Evolutionary conservation across 1,140 invertebrate species (phyloP), one percentile per base, ranked within the genome.

Genomic region (Muscidifurax raptorellus): DNA sequence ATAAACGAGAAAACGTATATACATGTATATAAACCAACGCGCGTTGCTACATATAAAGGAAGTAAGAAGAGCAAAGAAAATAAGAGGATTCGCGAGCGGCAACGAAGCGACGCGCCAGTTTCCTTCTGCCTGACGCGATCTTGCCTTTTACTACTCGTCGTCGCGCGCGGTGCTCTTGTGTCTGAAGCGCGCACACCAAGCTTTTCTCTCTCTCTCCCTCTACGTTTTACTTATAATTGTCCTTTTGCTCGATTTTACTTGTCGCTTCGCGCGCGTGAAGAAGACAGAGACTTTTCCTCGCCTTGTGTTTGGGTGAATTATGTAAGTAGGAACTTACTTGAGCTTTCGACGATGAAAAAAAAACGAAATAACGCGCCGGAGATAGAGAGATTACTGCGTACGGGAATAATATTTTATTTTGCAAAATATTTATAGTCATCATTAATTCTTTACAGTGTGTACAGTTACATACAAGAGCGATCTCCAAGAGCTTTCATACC

Each of bases 221-320:
- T n/a, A 18, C 27, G 27, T 32, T 32, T 59, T 75, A 80, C 66
- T 80, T 72, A 64, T 75, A 75, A 82, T 75, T 82, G 80, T 82
- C 71, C 52, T 82, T 82, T 82, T 82, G 72, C 80, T 75, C 72
- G 30, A 66, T 82, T 82, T 82, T 76, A 66, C 71, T 66, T 75
- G 80, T 75, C 80, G 44, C 44, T 81, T 30, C 27, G 71, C 27
- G 30, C 67, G 36, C 36, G 25, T 13, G 78, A 40, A 32, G 22
- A 9, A 6, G 28, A 78, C 27, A 64, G 47, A 59, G 76, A 78
- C 47, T 74, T 82, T 82, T 74, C 47, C 69, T 82, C 80, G 69
- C 44, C 52, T 81, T 44, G n/a, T 59, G 52, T 82, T 28, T 75
- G 47, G 79, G 80, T 82, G 80, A 82, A 82, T 82, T 82, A 82